phyloP scores from a whole-genome alignment of 1,140 invertebrate species.

The Hyles euphorbiae region DNA sequence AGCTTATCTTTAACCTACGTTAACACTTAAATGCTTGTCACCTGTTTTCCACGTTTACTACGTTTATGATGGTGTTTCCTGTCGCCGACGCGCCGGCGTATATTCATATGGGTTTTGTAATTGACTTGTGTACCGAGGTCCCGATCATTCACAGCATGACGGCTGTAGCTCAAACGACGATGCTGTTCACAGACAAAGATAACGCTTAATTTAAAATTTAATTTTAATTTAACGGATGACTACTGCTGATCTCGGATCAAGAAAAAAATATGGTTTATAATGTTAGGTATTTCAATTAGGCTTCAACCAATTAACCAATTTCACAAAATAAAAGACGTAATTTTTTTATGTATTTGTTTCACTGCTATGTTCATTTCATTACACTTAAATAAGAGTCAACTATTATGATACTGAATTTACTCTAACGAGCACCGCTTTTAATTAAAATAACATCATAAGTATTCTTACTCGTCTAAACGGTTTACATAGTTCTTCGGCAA shows the following conservation, averaged over 20 bases:
- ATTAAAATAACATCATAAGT: constrained; percentile 6
- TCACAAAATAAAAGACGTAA: too few species aligned
- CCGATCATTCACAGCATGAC: constrained; percentile 91
- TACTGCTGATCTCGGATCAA: too few species aligned
- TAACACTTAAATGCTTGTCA: constrained; percentile 37
- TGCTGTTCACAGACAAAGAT: constrained; percentile 76
- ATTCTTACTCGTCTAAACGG: constrained; percentile 89
- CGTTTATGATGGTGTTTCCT: constrained; percentile 88
- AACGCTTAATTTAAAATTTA: too few species aligned
- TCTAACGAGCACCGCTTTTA: background rate
- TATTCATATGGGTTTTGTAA: constrained; percentile 94
- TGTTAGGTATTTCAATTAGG: too few species aligned
- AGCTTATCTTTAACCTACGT: background rate
- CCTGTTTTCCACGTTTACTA: constrained; percentile 86
- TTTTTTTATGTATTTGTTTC: too few species aligned
- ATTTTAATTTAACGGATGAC: too few species aligned
- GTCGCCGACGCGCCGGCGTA: constrained; percentile 89
- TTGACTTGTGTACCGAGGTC: constrained; percentile 92
- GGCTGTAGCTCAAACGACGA: constrained; percentile 91
- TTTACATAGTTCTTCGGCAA: constrained; percentile 93
- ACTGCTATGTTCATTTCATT: too few species aligned
- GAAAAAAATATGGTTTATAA: too few species aligned
- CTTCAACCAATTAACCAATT: too few species aligned
- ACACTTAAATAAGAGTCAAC: too few species aligned
- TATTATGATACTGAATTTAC: too few species aligned